These are phyloP conservation scores for Lepisosteus oculatus DNA, from an alignment of 2,113 vertebrate species.

Conservation along the genomic window DNA sequence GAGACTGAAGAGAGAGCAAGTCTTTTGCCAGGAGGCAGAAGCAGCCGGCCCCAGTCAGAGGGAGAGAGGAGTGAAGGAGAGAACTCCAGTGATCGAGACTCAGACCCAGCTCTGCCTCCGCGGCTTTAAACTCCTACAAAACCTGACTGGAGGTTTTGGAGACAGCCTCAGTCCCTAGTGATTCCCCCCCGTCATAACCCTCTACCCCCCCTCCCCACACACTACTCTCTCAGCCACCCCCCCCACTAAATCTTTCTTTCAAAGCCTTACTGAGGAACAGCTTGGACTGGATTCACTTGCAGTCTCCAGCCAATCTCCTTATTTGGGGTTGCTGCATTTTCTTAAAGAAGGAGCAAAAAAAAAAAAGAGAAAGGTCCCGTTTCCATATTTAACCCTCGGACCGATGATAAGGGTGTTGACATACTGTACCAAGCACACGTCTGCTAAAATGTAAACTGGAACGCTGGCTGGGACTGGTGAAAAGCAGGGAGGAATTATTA, in stretches of 20 bases:
- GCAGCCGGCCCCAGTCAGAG: conserved; percentile 30
- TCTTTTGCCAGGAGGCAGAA: conserved; percentile 1
- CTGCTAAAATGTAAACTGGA: too few species aligned
- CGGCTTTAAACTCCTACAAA: conserved; percentile 61
- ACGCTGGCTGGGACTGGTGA: not conserved
- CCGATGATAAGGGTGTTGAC: conserved; percentile 45
- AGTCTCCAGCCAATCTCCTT: conserved; percentile 62
- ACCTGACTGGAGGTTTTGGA: conserved; percentile 59
- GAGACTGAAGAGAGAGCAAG: not conserved
- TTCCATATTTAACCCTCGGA: conserved; percentile 71
- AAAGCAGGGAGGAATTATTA: not conserved
- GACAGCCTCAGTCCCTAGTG: conserved; percentile 60
- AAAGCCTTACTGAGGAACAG: conserved; percentile 56
- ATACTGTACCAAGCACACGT: not conserved
- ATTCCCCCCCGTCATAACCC: conserved; percentile 49
- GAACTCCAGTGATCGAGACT: conserved; percentile 47
- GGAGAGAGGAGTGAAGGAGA: conserved; percentile 15
- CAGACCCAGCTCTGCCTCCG: conserved; percentile 40
- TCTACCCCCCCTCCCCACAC: conserved; percentile 38
- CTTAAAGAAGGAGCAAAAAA: conserved; percentile 45
- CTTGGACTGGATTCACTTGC: conserved; percentile 49
- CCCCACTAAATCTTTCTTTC: conserved; percentile 53
- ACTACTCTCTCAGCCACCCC: conserved; percentile 45
- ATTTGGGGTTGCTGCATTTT: conserved; percentile 76
- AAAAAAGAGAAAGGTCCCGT: conserved; percentile 45